phyloP scores from a whole-genome alignment of 2,888 invertebrate genomes.

The Himalopsyche anomala region DNA sequence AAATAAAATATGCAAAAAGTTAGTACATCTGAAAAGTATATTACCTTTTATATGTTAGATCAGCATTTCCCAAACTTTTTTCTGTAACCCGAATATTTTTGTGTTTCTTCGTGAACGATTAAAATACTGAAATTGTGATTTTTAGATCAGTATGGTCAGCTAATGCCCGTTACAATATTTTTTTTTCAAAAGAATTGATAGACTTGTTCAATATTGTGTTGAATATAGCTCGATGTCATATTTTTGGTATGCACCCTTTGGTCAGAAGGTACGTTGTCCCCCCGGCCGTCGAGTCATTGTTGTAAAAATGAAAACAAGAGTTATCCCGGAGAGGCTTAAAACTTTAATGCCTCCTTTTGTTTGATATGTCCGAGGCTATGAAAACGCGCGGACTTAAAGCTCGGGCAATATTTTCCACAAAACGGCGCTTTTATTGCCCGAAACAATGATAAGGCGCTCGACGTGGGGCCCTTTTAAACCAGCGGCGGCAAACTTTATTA shows the following conservation, averaged over 20 bases:
- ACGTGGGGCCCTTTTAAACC: constrained; percentile 2
- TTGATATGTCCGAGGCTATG: constrained; percentile 9
- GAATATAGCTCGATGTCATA: too few relatives aligned
- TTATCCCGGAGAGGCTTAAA: constrained; percentile 20
- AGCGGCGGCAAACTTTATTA: constrained; percentile 16
- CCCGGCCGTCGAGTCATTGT: background rate
- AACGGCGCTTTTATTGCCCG: constrained; percentile 26
- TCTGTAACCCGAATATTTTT: too few relatives aligned
- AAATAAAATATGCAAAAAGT: too few relatives aligned
- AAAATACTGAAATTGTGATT: too few relatives aligned
- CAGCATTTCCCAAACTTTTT: too few relatives aligned
- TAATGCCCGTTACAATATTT: too few relatives aligned
- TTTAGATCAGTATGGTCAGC: too few relatives aligned
- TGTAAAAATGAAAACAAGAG: constrained; percentile 31
- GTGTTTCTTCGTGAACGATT: too few relatives aligned
- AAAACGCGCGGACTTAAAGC: constrained; percentile 8
- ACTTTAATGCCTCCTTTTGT: constrained; percentile 27
- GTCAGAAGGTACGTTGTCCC: background rate
- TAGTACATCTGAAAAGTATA: too few relatives aligned
- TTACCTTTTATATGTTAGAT: too few relatives aligned
- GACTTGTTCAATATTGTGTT: too few relatives aligned
- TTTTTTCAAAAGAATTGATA: too few relatives aligned
- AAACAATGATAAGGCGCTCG: constrained; percentile 23
- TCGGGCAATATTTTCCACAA: background rate
- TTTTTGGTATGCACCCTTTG: background rate